Conservation (phyloP, 1,140 invertebrate species). For the Anagrus nilaparvatae region DNA sequence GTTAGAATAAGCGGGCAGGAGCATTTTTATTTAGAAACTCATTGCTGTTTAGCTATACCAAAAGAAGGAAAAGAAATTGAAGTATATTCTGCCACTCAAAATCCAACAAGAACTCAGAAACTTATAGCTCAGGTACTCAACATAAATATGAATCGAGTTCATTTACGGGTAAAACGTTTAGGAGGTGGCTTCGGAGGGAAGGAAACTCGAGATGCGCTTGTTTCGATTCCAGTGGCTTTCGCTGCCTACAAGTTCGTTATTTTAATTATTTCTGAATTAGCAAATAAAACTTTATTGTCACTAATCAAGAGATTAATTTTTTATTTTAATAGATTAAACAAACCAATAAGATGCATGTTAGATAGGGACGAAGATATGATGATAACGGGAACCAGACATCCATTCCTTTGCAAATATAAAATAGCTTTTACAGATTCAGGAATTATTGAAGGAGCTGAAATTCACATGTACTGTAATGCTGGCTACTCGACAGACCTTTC, state of each 20-base stretch:
- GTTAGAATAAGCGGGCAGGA: slow-evolving; percentile 81
- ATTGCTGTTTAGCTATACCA: slow-evolving; percentile 65
- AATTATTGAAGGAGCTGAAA: slow-evolving; percentile 56
- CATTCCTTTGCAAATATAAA: slow-evolving; percentile 81
- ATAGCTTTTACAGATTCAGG: slow-evolving; percentile 68
- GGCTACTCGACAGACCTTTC: slow-evolving; percentile 79
- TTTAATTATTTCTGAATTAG: slow-evolving; percentile 1
- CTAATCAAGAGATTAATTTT: neutral
- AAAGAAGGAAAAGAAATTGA: slow-evolving; percentile 78
- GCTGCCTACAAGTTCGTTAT: slow-evolving; percentile 46
- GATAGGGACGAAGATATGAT: slow-evolving; percentile 93
- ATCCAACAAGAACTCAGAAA: slow-evolving; percentile 66
- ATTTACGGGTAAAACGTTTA: slow-evolving; percentile 70
- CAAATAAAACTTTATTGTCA: neutral
- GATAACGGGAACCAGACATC: slow-evolving; percentile 77
- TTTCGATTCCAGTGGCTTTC: slow-evolving; percentile 55
- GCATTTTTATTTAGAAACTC: slow-evolving; percentile 92
- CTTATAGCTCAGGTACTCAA: slow-evolving; percentile 59
- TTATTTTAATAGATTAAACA: slow-evolving; percentile 47
- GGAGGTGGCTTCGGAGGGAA: slow-evolving; percentile 96
- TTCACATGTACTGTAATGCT: slow-evolving; percentile 71
- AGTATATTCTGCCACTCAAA: slow-evolving; percentile 72
- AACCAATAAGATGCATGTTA: slow-evolving; percentile 77
- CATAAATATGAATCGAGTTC: slow-evolving; percentile 65
- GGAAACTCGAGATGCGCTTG: slow-evolving; percentile 59